phyloP scores from a whole-genome alignment of 1,140 invertebrate genomes.

The Sarcophaga peregrina region DNA sequence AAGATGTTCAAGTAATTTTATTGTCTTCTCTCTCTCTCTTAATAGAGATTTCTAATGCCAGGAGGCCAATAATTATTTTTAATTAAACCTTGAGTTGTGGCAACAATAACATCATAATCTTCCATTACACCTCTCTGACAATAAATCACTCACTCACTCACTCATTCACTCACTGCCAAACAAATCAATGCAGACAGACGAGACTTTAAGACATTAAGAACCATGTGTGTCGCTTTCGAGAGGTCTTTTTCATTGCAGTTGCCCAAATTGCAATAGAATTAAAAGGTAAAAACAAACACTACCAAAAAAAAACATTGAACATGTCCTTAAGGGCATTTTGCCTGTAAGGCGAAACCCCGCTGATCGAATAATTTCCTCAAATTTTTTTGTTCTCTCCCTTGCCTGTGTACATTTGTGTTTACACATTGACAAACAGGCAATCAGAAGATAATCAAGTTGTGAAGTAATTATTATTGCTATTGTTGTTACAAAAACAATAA shows the following conservation, averaged over 20 bases:
- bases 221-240: not conserved
- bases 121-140: not conserved
- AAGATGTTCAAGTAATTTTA: not conserved
- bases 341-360: not conserved
- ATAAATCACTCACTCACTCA: no score
- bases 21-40: no score
- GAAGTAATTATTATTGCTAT: constrained; percentile 22
- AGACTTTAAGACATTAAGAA: not conserved
- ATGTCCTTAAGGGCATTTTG: not conserved
- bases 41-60: not conserved
- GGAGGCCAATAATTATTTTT: not conserved
- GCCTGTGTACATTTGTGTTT: not conserved
- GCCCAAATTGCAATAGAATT: not conserved
- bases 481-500: not conserved
- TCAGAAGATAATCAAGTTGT: constrained; percentile 20
- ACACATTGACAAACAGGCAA: constrained; percentile 3
- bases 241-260: no score
- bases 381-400: no score
- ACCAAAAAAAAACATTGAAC: not conserved
- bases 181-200: not conserved
- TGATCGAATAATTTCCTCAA: not conserved
- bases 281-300: not conserved
- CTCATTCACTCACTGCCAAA: not conserved
- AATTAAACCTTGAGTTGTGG: not conserved
- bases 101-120: not conserved